phyloP scores from a whole-genome alignment of 2,113 vertebrate genomes.

The Choloepus hoffmanni region DNA sequence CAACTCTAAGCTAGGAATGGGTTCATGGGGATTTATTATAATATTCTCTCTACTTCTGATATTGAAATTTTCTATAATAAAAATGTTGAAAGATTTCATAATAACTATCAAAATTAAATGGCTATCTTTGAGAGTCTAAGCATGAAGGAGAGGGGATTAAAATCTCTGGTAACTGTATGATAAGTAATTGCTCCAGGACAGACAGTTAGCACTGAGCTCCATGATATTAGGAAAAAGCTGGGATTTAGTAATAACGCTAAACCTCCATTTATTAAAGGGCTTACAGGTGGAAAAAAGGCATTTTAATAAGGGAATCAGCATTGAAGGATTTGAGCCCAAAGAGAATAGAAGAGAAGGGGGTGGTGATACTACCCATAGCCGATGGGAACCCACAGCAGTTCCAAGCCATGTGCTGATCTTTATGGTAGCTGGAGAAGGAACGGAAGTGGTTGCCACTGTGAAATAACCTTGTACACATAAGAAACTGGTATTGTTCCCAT shows the following conservation, averaged over 20 bases:
- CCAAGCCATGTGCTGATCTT: background rate
- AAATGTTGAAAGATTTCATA: constrained; percentile 15
- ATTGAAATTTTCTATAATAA: constrained; percentile 13
- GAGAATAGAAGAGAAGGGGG: background rate
- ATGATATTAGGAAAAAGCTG: constrained; percentile 30
- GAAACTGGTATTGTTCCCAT: background rate
- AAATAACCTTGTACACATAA: background rate
- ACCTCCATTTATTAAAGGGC: constrained; percentile 19
- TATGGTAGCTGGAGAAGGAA: background rate
- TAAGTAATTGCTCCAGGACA: constrained; percentile 17
- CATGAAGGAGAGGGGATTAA: background rate
- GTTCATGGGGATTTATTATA: background rate
- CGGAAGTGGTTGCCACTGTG: fast-evolving
- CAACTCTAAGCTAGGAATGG: background rate
- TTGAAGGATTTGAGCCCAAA: background rate
- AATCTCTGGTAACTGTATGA: background rate
- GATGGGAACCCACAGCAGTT: background rate
- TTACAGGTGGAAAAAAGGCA: background rate
- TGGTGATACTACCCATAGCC: background rate
- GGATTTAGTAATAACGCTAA: constrained; percentile 38
- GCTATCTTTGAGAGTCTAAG: background rate
- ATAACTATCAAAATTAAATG: constrained; percentile 49
- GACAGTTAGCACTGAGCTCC: background rate
- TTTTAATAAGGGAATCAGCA: background rate
- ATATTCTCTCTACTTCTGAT: constrained; percentile 15